phyloP scores from a whole-genome alignment of 37 sponge, comb jelly and placozoan species.

The Beroe forskalii region DNA sequence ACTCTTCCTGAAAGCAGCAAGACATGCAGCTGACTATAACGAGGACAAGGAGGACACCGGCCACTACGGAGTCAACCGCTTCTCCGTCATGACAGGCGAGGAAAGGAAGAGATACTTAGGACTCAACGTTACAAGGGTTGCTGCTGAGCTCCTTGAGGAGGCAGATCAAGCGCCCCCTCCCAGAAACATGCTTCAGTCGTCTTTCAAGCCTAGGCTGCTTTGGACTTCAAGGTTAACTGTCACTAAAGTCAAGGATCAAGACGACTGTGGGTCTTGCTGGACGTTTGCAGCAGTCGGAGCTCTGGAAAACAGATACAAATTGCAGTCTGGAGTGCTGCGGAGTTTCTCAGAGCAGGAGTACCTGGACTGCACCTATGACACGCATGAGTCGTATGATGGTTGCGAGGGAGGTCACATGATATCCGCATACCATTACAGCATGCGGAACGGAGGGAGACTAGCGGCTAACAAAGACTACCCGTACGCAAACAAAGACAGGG shows the following conservation, averaged over 20 bases:
- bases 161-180: too few relatives aligned
- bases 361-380: constrained; percentile 3
- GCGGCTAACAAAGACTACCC: constrained; percentile 16
- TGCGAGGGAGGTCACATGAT: not conserved
- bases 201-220: not conserved
- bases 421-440: not conserved
- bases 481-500: not conserved
- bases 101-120: constrained; percentile 21
- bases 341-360: constrained; percentile 51
- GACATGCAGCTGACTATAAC: too few relatives aligned
- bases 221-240: not conserved
- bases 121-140: constrained; percentile 1
- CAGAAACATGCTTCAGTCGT: not conserved
- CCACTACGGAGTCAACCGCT: not conserved
- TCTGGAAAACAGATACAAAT: not conserved
- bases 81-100: constrained; percentile 7
- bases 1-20: too few relatives aligned
- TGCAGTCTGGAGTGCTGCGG: constrained; percentile 16
- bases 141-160: too few relatives aligned
- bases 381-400: not conserved
- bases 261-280: too few relatives aligned
- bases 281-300: constrained; percentile 37
- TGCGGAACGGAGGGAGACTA: not conserved
- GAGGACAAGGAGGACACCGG: constrained; percentile 25
- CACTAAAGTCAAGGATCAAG: constrained; percentile 7